These are phyloP conservation scores for Antigone vipio DNA, from an alignment of 2,113 vertebrate species.

Conservation along the genomic window DNA sequence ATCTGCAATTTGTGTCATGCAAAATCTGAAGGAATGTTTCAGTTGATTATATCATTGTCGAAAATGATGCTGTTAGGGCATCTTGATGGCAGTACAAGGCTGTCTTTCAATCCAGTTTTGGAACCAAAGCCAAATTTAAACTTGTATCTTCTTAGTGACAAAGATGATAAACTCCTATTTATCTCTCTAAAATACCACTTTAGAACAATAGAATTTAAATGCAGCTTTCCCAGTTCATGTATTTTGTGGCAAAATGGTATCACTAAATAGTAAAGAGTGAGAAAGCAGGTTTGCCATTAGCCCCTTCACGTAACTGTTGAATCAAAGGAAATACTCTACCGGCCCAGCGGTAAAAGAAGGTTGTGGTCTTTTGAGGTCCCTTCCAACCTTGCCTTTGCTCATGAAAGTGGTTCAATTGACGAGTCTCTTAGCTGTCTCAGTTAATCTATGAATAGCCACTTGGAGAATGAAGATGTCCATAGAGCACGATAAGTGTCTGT, in stretches of 20 bases:
- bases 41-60: background rate
- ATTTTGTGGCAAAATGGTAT: background rate
- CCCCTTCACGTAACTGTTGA: background rate
- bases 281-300: background rate
- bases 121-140: background rate
- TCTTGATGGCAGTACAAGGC: background rate
- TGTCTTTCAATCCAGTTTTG: background rate
- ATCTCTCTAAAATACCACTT: background rate
- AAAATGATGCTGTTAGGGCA: background rate
- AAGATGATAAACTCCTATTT: background rate
- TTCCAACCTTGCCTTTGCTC: background rate
- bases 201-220: background rate
- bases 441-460: background rate
- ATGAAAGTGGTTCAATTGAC: background rate
- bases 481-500: background rate
- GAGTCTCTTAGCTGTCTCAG: background rate
- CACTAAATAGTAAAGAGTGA: background rate
- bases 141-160: background rate
- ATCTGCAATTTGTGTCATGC: background rate
- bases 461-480: background rate
- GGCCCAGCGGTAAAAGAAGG: background rate
- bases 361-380: background rate
- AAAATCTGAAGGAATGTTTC: background rate
- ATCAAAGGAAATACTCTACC: background rate
- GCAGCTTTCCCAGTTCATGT: background rate